phyloP scores from a whole-genome alignment of 92 coral and sea anemone genomes.

The Porites evermanni region DNA sequence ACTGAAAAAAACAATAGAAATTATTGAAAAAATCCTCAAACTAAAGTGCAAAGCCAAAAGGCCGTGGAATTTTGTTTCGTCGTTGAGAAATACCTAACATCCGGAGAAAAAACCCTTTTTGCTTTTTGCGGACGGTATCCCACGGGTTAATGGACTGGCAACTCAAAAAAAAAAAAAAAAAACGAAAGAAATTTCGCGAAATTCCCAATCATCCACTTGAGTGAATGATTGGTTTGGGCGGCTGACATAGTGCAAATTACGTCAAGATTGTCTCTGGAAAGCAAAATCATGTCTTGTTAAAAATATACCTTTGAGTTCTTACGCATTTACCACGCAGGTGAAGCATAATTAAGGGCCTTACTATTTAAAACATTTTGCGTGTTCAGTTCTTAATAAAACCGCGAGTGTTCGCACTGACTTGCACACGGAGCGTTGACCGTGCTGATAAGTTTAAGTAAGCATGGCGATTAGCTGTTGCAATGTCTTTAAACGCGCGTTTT shows the following conservation, averaged over 20 bases:
- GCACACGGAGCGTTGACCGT: too few species aligned
- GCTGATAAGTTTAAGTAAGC: too few species aligned
- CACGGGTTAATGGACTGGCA: background rate
- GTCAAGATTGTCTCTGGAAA: background rate
- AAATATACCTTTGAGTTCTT: background rate
- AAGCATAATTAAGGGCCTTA: background rate
- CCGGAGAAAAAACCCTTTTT: background rate
- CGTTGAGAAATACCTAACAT: constrained; percentile 13
- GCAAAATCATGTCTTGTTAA: background rate
- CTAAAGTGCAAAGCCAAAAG: constrained; percentile 32
- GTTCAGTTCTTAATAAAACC: background rate
- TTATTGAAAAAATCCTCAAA: constrained; percentile 44
- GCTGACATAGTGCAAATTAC: constrained; percentile 4
- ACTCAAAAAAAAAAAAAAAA: background rate
- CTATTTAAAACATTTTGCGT: constrained; percentile 3
- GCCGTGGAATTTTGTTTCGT: constrained; percentile 36
- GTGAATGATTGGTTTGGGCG: constrained; percentile 1
- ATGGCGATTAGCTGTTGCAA: too few species aligned
- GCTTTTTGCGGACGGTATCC: background rate
- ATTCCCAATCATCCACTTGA: background rate
- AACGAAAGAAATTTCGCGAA: background rate
- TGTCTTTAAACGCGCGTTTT: too few species aligned
- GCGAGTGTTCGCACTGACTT: background rate
- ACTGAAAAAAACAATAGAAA: constrained; percentile 33
- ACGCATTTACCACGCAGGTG: constrained; percentile 13